These are phyloP conservation scores for Chrysodeixis includens DNA, from an alignment of 2,888 invertebrate genomes.

Conservation along the genomic window DNA sequence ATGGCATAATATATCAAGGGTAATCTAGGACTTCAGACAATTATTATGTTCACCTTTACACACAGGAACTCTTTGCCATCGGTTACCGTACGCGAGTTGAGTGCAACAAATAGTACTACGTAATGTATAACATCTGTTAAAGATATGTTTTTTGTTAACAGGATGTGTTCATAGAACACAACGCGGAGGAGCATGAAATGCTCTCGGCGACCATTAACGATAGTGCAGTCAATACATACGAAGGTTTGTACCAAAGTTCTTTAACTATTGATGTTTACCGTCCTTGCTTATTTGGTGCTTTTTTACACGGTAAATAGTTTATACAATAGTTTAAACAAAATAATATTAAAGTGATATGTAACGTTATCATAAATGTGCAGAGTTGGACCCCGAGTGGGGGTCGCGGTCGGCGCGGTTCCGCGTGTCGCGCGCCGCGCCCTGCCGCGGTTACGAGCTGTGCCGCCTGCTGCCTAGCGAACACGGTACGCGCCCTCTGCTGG, in stretches of 20 bases:
- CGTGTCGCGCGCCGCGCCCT: conserved; percentile 77
- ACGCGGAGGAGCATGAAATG: conserved; percentile 72
- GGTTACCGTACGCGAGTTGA: not conserved
- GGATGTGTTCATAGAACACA: conserved; percentile 79
- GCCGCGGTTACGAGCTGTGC: conserved; percentile 79
- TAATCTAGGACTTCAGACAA: too few species aligned
- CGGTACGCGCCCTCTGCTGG: conserved; percentile 53
- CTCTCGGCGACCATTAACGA: conserved; percentile 71
- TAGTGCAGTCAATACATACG: conserved; percentile 69
- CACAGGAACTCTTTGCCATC: not conserved
- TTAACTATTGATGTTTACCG: too few species aligned
- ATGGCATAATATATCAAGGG: too few species aligned
- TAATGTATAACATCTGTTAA: too few species aligned
- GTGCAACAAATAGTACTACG: not conserved
- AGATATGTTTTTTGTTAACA: conserved; percentile 49
- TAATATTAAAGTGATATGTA: too few species aligned
- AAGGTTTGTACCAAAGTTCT: conserved; percentile 63
- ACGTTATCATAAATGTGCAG: too few species aligned
- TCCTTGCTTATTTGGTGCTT: too few species aligned
- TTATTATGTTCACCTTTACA: too few species aligned
- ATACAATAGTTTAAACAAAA: too few species aligned
- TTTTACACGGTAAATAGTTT: too few species aligned
- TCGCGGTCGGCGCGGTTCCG: conserved; percentile 64
- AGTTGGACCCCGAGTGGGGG: conserved; percentile 65
- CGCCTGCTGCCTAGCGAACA: conserved; percentile 73